These are phyloP conservation scores for Hydrophis major DNA, from an alignment of 2,797 vertebrate genomes.

Conservation along the genomic window DNA sequence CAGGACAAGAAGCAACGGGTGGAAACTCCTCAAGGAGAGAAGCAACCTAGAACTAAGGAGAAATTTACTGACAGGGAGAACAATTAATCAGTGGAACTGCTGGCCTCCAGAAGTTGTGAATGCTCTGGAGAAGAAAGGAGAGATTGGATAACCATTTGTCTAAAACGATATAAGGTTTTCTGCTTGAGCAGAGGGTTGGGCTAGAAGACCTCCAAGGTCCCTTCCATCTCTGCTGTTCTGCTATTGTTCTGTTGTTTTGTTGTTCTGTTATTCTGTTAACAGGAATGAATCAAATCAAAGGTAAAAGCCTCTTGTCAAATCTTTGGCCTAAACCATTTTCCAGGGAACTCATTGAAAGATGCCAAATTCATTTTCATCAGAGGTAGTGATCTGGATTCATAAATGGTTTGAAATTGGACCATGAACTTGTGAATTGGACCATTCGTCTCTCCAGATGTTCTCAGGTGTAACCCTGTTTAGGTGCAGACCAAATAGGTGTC, in stretches of 20 bases:
- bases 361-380: not conserved
- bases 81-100: accelerated
- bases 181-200: too few relatives aligned
- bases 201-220: not conserved
- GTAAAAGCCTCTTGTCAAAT: not conserved
- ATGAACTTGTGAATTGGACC: not conserved
- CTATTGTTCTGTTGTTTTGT: not conserved
- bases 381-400: not conserved
- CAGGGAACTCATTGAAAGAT: not conserved
- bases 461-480: not conserved
- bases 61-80: not conserved
- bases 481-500: not conserved
- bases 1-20: not conserved
- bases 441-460: too few relatives aligned
- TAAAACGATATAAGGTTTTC: too few relatives aligned
- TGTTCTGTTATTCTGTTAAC: not conserved
- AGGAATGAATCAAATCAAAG: not conserved
- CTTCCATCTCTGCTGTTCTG: not conserved
- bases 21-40: not conserved
- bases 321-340: too few relatives aligned
- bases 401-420: not conserved
- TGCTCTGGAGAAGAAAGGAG: too few relatives aligned
- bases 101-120: not conserved
- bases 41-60: not conserved
- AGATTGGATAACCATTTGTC: too few relatives aligned